Percentiles rank a stretch among this genome's conserved stretches.
Evolutionary conservation across 1,140 invertebrate species (phyloP).

Genomic region (Nymphalis io): DNA sequence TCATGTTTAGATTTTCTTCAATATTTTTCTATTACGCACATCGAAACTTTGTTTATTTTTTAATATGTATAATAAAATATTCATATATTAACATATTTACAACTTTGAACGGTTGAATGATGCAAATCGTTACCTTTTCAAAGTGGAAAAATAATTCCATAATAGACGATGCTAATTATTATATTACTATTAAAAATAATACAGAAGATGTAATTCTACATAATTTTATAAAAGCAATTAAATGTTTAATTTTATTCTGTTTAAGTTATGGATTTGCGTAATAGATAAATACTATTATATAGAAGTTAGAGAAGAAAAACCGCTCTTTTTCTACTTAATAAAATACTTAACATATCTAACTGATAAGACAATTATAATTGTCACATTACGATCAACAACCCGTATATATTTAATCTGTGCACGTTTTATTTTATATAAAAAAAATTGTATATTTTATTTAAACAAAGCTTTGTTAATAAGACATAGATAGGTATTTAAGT

Average conservation of each 20-base stretch:
- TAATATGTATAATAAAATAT: too few relatives aligned
- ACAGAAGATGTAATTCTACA: too few relatives aligned
- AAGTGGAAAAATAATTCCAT: too few relatives aligned
- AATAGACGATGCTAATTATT: too few relatives aligned
- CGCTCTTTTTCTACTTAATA: conserved; percentile 28
- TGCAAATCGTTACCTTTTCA: too few relatives aligned
- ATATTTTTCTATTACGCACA: conserved; percentile 6
- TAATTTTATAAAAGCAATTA: too few relatives aligned
- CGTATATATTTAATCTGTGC: not conserved
- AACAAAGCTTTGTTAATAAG: not conserved
- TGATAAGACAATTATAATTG: conserved; percentile 28
- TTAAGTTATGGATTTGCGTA: conserved; percentile 8
- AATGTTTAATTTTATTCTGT: too few relatives aligned
- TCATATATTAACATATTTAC: too few relatives aligned
- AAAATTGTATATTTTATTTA: too few relatives aligned
- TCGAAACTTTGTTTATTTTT: not conserved
- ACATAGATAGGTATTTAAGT: conserved; percentile 1
- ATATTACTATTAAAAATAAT: too few relatives aligned
- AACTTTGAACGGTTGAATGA: too few relatives aligned
- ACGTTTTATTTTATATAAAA: not conserved
- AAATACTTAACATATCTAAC: conserved; percentile 40
- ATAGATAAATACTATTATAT: conserved; percentile 13
- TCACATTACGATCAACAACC: not conserved
- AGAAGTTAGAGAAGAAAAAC: conserved; percentile 11
- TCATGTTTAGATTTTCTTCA: not conserved